Base-by-base conservation (phyloP, 2,113 vertebrate species). In the Hypanus sabinus region DNA sequence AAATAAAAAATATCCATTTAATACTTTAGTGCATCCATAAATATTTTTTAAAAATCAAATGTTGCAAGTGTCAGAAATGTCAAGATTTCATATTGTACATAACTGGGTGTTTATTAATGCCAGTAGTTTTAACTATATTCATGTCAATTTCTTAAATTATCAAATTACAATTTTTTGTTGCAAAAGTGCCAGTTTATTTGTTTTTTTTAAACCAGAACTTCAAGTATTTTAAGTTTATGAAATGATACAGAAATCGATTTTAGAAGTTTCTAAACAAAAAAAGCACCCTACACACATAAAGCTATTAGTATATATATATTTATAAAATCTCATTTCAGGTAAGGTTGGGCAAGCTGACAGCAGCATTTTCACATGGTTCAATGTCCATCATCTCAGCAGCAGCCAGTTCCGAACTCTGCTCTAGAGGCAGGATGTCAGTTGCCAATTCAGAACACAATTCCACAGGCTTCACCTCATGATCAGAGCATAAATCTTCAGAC, bases 181-280 rank as follows among this genome's bases (percentile, higher is more conserved):
- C 68, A 93, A 93, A 93, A 93, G 91, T 93, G 91, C 91, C 91
- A 73, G 73, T 93, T 93, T 93, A 73, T 93, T 83, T 70, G 18
- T 91, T 93, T 93, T 91, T 91, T 92, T 93, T 73, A 55, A 93
- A 46, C 46, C 91, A 93, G 91, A 93, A 93, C 95, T 96, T 96
- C 96, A 96, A 96, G 96, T 96, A 96, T 96, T 96, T 95, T 55
- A 93, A 93, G 70, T 94, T 80, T 93, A 91, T 91, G 70, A 94
- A 71, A 94, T 95, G 95, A 96, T 95, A 95, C 94, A 79, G 68
- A 93, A 93, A n/a, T 0, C 87, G 94, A 68, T 95, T 95, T 95
- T 38, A 93, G 94, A 94, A 83, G 22, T 22, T 85, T 57, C 96
- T 95, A 96, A 94, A 24, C 18, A 73, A 73, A 38, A 94, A 94